Base-by-base conservation (phyloP, 2,797 vertebrate species). In the Atherinosoma microstoma region DNA sequence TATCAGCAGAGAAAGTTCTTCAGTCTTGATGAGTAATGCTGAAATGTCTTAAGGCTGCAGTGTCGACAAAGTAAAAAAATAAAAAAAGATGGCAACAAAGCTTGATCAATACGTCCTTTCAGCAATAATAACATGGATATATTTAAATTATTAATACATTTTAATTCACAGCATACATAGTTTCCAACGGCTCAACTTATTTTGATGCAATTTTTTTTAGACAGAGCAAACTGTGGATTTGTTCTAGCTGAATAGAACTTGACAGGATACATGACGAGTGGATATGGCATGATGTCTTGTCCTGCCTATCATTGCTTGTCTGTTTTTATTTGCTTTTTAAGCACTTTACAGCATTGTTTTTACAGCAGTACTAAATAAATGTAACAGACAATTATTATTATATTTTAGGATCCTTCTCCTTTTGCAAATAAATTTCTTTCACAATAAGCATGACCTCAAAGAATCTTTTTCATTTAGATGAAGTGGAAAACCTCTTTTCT, bases 1-100 rank as follows among this genome's bases (percentile, higher is more conserved):
- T 85, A 86, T 90, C 86, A 86, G 87, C 79, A 67, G 74, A 82
- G 85, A 83, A 84, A 83, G 79, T 83, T 89, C 85, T 87, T 90
- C 86, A 87, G 81, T 89, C 83, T 83, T 74, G 64, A 78, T 87
- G 86, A 89, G 67, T 85, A 85, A 91, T 87, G 81, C 85, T 74
- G 83, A 72, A 42, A 15, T 30, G 45, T 79, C 82, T 84, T 30
- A 40, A 58, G 82, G 86, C 75, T 73, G 76, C 69, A 51, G 67
- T 36, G 63, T 29, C 56, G 67, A 53, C 38, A 24, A 49, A 7
- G 20, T 6, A 20, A 47, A 47, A 24, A 64, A n/a, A n/a, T n/a
- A n/a, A 22, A 72, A 58, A 73, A 63, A 63, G 47, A 16, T 74
- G 64, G 64, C 24, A 57, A 2, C 59, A 62, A 32, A 30, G 77